Conservation (phyloP, 2,797 vertebrate species). For the Liasis olivaceus region DNA sequence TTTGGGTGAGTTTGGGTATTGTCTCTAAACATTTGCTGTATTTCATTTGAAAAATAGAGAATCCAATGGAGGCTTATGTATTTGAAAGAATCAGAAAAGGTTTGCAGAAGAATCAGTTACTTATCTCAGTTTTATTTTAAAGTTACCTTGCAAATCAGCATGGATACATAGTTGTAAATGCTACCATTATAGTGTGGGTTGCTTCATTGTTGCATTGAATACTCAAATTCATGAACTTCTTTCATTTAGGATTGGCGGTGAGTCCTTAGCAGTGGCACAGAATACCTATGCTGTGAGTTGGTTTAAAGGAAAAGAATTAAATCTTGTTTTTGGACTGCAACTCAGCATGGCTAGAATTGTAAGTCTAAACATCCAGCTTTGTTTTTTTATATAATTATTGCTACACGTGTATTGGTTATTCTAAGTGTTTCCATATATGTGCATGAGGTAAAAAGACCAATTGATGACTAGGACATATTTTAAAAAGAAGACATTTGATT, state of each 20-base stretch:
- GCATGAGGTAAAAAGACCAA: not conserved
- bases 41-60: not conserved
- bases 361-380: conserved; percentile 55
- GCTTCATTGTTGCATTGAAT: fast-evolving
- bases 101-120: not conserved
- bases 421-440: not conserved
- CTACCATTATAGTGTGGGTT: not conserved
- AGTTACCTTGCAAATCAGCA: not conserved
- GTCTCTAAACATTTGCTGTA: not conserved
- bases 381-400: not conserved
- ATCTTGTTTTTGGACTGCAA: conserved; percentile 95
- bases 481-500: not conserved
- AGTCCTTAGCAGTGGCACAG: conserved; percentile 95
- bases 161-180: not conserved
- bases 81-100: not conserved
- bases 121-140: not conserved
- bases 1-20: conserved; percentile 85
- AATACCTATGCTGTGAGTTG: conserved; percentile 97
- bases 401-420: not conserved
- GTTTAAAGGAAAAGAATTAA: conserved; percentile 98
- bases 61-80: not conserved
- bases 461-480: not conserved
- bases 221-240: not conserved
- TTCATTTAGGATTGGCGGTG: conserved; percentile 87
- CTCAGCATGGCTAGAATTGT: conserved; percentile 98